These are phyloP conservation scores for Plebejus anna DNA, from an alignment of 2,888 invertebrate species.

Conservation along the genomic window DNA sequence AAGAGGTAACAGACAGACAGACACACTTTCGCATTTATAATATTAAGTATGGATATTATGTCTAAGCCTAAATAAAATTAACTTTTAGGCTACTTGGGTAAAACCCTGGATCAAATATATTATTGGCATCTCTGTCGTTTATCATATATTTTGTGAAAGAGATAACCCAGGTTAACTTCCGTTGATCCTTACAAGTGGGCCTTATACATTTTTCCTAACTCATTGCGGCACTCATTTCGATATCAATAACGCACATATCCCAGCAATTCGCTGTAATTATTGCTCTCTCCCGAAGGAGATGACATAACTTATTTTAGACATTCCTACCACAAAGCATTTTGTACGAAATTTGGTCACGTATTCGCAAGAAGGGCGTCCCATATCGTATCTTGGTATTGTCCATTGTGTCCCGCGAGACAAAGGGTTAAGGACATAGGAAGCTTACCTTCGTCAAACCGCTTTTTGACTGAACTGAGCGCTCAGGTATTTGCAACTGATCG, in stretches of 20 bases:
- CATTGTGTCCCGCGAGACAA: constrained; percentile 76
- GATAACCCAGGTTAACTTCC: too few species aligned
- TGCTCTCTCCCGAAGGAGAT: constrained; percentile 50
- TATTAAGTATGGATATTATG: too few species aligned
- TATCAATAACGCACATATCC: constrained; percentile 16
- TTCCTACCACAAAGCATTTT: constrained; percentile 68
- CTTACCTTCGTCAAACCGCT: constrained; percentile 73
- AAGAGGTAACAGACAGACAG: too few species aligned
- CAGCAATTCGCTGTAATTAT: constrained; percentile 19
- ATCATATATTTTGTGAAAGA: too few species aligned
- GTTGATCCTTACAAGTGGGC: background rate
- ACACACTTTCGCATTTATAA: too few species aligned
- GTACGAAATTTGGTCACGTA: constrained; percentile 77
- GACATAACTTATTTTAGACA: constrained; percentile 70
- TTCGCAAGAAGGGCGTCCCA: constrained; percentile 62
- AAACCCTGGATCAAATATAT: too few species aligned
- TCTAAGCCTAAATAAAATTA: too few species aligned
- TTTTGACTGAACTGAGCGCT: constrained; percentile 57
- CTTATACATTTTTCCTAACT: constrained; percentile 27
- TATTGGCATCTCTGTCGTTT: too few species aligned
- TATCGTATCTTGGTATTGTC: constrained; percentile 74
- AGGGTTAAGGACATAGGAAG: constrained; percentile 68
- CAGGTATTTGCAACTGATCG: constrained; percentile 63
- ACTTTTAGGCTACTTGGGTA: too few species aligned
- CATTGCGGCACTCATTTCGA: constrained; percentile 23